phyloP scores from a whole-genome alignment of 2,888 invertebrate genomes.

The Luperina testacea region DNA sequence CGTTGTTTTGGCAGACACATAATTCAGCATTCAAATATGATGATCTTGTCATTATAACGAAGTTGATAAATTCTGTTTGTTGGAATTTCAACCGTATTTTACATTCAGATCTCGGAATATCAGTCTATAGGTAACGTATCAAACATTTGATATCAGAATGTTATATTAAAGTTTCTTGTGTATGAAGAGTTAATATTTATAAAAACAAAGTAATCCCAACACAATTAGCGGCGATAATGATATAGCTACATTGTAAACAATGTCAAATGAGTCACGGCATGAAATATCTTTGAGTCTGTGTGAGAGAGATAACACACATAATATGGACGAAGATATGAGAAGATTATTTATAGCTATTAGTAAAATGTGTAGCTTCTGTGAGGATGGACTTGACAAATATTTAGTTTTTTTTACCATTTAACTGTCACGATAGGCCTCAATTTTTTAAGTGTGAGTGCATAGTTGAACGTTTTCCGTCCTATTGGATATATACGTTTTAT shows the following conservation, averaged over 20 bases:
- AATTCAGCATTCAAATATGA: neutral
- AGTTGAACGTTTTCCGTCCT: neutral
- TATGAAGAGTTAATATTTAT: constrained; percentile 47
- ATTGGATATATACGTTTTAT: neutral
- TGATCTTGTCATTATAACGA: neutral
- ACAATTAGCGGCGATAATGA: constrained; percentile 48
- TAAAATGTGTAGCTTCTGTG: constrained; percentile 23
- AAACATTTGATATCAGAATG: constrained; percentile 28
- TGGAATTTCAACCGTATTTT: constrained; percentile 10
- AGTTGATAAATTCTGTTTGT: neutral
- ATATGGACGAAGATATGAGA: constrained; percentile 17
- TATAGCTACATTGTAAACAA: constrained; percentile 63
- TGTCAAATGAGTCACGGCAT: constrained; percentile 69
- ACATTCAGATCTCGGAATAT: constrained; percentile 5
- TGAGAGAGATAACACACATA: constrained; percentile 32
- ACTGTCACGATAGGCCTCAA: neutral
- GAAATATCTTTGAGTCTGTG: constrained; percentile 21
- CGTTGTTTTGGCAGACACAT: neutral
- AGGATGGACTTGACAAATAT: neutral
- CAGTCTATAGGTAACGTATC: constrained; percentile 20
- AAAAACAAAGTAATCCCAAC: constrained; percentile 53
- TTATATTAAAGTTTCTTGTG: constrained; percentile 21
- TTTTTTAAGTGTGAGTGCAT: neutral
- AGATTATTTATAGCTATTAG: constrained; percentile 4
- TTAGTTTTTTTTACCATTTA: neutral